A percentile compares a stretch with the other conserved stretches of the same genome.
Conservation (phyloP, 2,113 vertebrate species). For the Struthio camelus region DNA sequence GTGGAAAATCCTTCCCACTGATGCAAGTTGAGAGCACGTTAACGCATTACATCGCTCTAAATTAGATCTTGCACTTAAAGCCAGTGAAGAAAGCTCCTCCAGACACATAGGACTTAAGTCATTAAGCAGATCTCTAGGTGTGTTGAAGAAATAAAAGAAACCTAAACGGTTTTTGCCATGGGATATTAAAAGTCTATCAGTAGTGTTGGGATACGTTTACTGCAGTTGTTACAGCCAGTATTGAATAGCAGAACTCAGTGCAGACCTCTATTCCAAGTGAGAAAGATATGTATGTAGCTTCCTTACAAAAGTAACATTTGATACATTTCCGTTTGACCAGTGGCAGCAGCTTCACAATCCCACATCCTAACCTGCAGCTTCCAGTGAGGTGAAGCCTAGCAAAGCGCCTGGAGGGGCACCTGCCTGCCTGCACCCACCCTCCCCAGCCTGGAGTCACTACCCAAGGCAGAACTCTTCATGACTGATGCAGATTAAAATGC, state of each 20-base stretch:
- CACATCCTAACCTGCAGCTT: accelerated
- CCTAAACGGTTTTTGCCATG: not conserved
- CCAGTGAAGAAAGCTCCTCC: constrained; percentile 53
- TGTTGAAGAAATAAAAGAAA: not conserved
- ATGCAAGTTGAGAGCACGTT: not conserved
- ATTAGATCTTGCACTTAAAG: constrained; percentile 72
- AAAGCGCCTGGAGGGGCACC: not conserved
- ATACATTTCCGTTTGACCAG: not conserved
- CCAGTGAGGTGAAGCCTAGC: not conserved
- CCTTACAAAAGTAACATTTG: accelerated
- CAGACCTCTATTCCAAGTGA: not conserved
- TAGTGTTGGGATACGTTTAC: not conserved
- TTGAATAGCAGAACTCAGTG: not conserved
- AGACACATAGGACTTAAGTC: constrained; percentile 1
- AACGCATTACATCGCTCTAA: constrained; percentile 63
- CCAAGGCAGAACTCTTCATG: accelerated
- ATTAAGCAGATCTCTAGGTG: constrained; percentile 12
- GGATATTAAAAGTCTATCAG: not conserved
- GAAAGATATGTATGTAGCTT: not conserved
- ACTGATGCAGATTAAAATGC: not conserved
- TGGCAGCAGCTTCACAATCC: not conserved
- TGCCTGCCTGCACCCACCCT: not conserved
- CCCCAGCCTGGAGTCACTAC: not conserved
- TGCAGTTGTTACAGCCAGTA: not conserved
- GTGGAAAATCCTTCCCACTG: constrained; percentile 62